Conservation (phyloP, 1,140 invertebrate genomes). For the Drosophila tsacasi region DNA sequence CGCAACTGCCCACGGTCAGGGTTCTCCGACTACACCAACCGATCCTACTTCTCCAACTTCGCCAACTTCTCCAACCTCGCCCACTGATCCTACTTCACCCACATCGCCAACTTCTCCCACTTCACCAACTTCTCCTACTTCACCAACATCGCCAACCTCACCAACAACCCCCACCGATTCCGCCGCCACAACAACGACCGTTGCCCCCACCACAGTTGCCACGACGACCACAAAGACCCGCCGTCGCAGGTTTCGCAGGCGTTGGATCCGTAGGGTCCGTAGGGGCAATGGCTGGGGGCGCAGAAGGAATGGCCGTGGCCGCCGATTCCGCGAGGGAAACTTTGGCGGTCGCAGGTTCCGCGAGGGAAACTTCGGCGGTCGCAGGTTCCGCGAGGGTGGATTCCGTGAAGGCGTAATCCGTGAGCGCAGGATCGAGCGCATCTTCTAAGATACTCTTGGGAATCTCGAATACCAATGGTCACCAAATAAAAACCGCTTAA, state of each 20-base stretch:
- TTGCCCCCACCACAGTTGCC: neutral
- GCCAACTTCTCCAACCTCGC: neutral
- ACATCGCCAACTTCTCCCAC: neutral
- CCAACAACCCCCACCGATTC: neutral
- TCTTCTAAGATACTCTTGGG: neutral
- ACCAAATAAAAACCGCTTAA: neutral
- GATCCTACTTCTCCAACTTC: neutral
- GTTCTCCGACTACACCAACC: neutral
- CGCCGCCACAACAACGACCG: neutral
- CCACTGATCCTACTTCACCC: neutral
- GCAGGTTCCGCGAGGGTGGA: neutral
- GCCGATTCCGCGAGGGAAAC: neutral
- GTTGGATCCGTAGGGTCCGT: neutral
- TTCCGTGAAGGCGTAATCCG: neutral
- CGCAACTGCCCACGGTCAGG: neutral
- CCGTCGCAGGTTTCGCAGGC: neutral
- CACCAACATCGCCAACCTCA: neutral
- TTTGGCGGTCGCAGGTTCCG: neutral
- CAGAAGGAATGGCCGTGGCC: neutral
- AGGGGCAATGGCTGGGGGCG: slow-evolving; percentile 2
- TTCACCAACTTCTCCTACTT: neutral
- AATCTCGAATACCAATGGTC: neutral
- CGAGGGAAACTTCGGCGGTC: neutral
- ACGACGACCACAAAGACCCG: neutral
- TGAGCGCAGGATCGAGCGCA: neutral